phyloP scores from a whole-genome alignment of 1,140 invertebrate species.

The Mesaphorura yosii region DNA sequence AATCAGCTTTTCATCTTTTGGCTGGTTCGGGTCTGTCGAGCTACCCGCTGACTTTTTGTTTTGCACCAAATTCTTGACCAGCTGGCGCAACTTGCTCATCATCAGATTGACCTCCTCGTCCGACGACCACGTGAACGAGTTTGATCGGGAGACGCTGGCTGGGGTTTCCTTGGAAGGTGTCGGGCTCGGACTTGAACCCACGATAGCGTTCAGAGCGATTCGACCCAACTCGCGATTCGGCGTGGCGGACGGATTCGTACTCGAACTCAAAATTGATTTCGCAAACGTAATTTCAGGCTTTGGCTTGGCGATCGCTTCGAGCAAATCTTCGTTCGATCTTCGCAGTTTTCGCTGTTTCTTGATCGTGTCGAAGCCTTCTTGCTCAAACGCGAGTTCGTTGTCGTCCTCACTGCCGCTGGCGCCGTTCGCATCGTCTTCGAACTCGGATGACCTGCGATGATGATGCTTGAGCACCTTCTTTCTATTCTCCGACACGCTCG shows the following conservation, averaged over 20 bases:
- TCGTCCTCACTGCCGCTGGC: slow-evolving; percentile 26
- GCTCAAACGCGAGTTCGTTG: slow-evolving; percentile 23
- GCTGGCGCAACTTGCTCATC: slow-evolving; percentile 86
- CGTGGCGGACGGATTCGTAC: background rate
- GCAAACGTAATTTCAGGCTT: background rate
- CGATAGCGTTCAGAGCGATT: background rate
- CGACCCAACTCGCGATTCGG: background rate
- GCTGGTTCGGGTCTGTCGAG: slow-evolving; percentile 36
- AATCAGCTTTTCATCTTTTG: slow-evolving; percentile 24
- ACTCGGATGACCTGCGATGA: slow-evolving; percentile 24
- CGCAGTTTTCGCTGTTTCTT: slow-evolving; percentile 19
- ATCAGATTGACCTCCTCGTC: slow-evolving; percentile 86
- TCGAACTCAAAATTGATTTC: background rate
- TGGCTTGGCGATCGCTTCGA: slow-evolving; percentile 9
- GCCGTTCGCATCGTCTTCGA: slow-evolving; percentile 21
- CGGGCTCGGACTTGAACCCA: background rate
- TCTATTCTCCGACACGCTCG: slow-evolving; percentile 19
- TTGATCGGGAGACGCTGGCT: slow-evolving; percentile 2
- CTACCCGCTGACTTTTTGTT: slow-evolving; percentile 38
- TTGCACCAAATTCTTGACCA: slow-evolving; percentile 71
- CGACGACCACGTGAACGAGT: slow-evolving; percentile 55
- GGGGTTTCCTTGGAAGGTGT: background rate
- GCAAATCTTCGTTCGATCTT: slow-evolving; percentile 20
- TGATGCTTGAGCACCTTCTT: slow-evolving; percentile 31
- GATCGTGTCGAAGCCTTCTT: slow-evolving; percentile 31